These are phyloP conservation scores for Omphaloscelis lunosa DNA, from an alignment of 2,888 invertebrate species.

Conservation along the genomic window DNA sequence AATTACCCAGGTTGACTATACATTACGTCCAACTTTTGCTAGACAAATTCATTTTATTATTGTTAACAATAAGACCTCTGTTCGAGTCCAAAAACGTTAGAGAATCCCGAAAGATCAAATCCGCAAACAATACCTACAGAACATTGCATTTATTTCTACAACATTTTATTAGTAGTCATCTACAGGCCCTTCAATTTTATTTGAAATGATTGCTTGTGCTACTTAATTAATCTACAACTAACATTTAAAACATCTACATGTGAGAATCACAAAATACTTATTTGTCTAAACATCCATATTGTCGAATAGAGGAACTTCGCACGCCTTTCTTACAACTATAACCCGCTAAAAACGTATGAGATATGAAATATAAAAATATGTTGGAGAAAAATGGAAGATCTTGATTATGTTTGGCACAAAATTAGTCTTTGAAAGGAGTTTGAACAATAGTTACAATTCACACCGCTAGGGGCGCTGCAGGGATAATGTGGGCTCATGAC, in stretches of 20 bases:
- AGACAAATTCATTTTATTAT: background rate
- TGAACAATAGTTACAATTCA: constrained; percentile 13
- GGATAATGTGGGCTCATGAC: background rate
- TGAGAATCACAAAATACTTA: constrained; percentile 73
- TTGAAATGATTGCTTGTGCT: constrained; percentile 49
- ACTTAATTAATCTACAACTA: constrained; percentile 54
- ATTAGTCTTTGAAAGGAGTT: constrained; percentile 17
- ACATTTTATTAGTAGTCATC: constrained; percentile 7
- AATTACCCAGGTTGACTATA: background rate
- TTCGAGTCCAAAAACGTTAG: background rate
- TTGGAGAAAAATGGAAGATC: constrained; percentile 30
- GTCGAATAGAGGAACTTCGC: constrained; percentile 87
- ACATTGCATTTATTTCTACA: background rate
- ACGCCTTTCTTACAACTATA: constrained; percentile 61
- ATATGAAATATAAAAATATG: constrained; percentile 5
- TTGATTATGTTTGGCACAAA: constrained; percentile 51
- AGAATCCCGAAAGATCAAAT: background rate
- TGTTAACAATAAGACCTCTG: background rate
- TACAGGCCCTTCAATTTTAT: constrained; percentile 11
- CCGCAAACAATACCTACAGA: background rate
- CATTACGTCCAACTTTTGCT: background rate
- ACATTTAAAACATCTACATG: constrained; percentile 61
- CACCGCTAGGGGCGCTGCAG: background rate
- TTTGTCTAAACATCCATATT: constrained; percentile 77
- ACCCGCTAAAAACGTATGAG: constrained; percentile 48